Evolutionary conservation across 2,888 invertebrate genomes (phyloP).

Genomic region (Himalopsyche tibetana): DNA sequence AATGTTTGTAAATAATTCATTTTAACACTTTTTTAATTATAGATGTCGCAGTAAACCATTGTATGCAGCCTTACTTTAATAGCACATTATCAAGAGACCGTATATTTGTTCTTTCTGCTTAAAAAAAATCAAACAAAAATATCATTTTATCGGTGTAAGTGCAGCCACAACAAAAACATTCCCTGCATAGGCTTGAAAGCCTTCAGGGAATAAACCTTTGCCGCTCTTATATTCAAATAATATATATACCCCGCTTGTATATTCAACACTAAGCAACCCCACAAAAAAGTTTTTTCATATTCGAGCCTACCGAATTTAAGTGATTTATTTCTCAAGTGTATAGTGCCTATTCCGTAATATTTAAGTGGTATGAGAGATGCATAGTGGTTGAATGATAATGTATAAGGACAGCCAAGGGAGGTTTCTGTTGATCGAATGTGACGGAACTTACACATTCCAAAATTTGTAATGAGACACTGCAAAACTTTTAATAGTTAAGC

Average conservation of each 20-base stretch:
- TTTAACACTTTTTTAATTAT: too few species aligned
- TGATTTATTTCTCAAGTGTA: constrained; percentile 34
- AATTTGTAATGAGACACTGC: background rate
- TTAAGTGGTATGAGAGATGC: background rate
- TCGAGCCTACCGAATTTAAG: background rate
- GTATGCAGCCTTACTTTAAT: too few species aligned
- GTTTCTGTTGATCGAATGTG: background rate
- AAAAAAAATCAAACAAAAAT: background rate
- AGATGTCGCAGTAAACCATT: too few species aligned
- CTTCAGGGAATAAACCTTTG: constrained; percentile 22
- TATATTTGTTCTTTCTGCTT: too few species aligned
- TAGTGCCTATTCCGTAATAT: constrained; percentile 7
- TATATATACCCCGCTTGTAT: background rate
- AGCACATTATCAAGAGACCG: too few species aligned
- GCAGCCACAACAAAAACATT: background rate
- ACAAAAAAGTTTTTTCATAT: background rate
- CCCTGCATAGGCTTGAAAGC: background rate
- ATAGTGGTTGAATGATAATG: background rate
- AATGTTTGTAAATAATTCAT: too few species aligned
- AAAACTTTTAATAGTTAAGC: background rate
- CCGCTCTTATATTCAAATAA: constrained; percentile 21
- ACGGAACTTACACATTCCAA: background rate
- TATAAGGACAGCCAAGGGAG: background rate
- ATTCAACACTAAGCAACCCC: background rate
- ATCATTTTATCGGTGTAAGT: background rate